A percentile compares a stretch with the other conserved stretches of the same genome.
Evolutionary conservation across 1,140 invertebrate species (phyloP).

Genomic region (Temnothorax nylanderi): DNA sequence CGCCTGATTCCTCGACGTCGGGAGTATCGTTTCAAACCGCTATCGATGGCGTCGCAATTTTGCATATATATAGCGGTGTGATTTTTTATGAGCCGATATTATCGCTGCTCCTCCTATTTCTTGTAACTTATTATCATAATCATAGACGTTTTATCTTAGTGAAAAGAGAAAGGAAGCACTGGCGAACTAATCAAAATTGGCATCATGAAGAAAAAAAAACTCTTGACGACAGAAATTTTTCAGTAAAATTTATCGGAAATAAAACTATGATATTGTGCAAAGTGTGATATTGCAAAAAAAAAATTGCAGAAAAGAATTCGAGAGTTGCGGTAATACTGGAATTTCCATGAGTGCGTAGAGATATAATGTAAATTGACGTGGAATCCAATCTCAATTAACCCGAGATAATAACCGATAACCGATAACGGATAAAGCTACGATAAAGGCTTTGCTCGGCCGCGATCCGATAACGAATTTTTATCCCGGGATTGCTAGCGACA

Average conservation of each 20-base stretch:
- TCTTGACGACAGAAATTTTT: neutral
- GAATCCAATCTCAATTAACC: constrained; percentile 39
- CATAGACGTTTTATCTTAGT: neutral
- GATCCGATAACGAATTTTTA: constrained; percentile 45
- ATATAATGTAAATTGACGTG: neutral
- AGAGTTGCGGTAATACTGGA: neutral
- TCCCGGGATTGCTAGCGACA: neutral
- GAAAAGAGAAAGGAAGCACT: neutral
- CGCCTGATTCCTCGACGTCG: neutral
- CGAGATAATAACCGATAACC: constrained; percentile 45
- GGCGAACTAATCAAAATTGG: neutral
- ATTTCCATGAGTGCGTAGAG: neutral
- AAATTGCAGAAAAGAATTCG: neutral
- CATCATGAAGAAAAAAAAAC: neutral
- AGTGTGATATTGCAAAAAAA: neutral
- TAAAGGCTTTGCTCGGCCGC: constrained; percentile 19
- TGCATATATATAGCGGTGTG: neutral
- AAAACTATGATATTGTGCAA: neutral
- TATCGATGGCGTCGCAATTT: neutral
- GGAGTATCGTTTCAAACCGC: neutral
- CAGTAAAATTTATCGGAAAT: neutral
- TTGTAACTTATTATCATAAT: neutral
- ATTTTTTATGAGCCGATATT: neutral
- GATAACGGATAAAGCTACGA: constrained; percentile 44
- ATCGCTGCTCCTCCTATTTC: neutral